Evolutionary conservation across 2,797 vertebrate species (phyloP).

Genomic region (Rostrhamus sociabilis): DNA sequence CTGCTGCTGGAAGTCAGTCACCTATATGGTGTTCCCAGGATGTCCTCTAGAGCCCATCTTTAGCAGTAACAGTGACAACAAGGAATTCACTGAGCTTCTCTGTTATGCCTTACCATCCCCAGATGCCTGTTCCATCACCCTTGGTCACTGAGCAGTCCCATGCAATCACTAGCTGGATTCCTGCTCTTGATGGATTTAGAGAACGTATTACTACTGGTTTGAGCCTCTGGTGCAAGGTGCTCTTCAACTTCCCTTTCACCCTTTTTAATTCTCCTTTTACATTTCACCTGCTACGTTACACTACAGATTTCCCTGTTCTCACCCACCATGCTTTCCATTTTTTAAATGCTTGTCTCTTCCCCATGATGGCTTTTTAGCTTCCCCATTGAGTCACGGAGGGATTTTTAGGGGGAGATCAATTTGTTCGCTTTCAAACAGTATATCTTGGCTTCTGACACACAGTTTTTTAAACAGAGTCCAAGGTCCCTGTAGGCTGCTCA

Average conservation of each 20-base stretch:
- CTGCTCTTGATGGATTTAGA: background rate
- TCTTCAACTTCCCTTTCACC: background rate
- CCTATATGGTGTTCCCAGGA: background rate
- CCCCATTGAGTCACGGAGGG: background rate
- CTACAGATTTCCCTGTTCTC: background rate
- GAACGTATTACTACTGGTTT: background rate
- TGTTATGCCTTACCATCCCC: background rate
- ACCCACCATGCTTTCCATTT: background rate
- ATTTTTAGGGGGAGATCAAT: background rate
- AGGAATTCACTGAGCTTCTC: background rate
- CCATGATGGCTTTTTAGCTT: background rate
- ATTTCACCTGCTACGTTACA: background rate
- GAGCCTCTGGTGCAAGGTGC: background rate
- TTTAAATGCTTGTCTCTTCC: background rate
- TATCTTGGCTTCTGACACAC: background rate
- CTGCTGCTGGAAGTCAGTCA: background rate
- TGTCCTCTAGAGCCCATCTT: background rate
- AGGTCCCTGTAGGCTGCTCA: background rate
- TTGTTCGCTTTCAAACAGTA: fast-evolving
- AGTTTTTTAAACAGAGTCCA: background rate
- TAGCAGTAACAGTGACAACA: background rate
- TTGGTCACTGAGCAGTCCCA: background rate
- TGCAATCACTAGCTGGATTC: background rate
- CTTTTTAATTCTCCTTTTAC: background rate
- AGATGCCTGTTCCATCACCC: background rate